Percentiles rank a stretch among this genome's conserved stretches.
Conservation (phyloP, 2,797 vertebrate species). For the Dendrocincla tyrannina region DNA sequence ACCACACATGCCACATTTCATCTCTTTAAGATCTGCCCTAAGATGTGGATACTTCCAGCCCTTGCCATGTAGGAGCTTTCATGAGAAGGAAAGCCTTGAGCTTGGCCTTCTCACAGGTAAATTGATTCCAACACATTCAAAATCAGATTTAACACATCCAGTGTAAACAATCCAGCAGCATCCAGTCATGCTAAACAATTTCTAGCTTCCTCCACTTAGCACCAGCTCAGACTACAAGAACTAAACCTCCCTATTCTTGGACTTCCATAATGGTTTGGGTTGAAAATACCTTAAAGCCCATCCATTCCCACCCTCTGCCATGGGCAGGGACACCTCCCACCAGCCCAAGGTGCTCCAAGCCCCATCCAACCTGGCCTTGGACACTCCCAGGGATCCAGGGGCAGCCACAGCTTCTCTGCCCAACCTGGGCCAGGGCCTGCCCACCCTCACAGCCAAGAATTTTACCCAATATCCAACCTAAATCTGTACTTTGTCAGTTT, state of each 20-base stretch:
- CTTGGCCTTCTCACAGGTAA: neutral
- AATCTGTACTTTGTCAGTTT: neutral
- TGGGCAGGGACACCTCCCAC: neutral
- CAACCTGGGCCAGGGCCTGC: neutral
- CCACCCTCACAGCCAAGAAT: neutral
- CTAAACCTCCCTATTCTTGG: neutral
- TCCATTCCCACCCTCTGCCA: neutral
- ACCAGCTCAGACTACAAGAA: neutral
- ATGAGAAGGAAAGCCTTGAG: neutral
- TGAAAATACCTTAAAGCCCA: neutral
- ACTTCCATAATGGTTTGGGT: neutral
- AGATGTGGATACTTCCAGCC: neutral
- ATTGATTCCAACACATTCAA: neutral
- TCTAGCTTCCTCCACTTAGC: neutral
- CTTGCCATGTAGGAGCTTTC: neutral
- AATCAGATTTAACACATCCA: neutral
- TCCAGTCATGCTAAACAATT: neutral
- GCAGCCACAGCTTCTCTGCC: neutral
- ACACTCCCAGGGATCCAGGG: neutral
- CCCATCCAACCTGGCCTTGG: fast-evolving
- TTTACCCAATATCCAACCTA: neutral
- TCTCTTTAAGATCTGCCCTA: neutral
- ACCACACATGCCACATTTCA: fast-evolving
- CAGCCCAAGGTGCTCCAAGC: neutral
- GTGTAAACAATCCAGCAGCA: neutral